Evolutionary conservation across 2,113 vertebrate genomes (phyloP).

Genomic region (Gulo gulo): DNA sequence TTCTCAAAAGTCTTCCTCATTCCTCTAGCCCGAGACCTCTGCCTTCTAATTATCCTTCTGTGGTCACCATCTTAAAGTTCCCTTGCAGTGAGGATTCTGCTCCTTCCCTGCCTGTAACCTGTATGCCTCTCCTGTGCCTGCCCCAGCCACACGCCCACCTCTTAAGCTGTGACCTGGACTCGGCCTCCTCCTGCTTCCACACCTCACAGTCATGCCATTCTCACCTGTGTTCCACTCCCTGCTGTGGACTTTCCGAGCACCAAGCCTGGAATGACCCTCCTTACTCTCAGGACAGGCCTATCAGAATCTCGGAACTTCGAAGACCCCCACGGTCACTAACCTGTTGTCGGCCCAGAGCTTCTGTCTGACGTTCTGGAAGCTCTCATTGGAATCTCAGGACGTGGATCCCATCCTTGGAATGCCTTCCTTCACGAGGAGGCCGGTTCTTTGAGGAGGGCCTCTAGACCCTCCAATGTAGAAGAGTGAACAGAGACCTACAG

Average conservation of each 20-base stretch:
- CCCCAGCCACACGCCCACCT: neutral
- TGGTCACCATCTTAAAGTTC: no score
- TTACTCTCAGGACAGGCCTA: neutral
- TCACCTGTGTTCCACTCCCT: neutral
- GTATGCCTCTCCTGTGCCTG: neutral
- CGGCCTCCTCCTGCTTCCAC: neutral
- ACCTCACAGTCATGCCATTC: neutral
- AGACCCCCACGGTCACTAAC: neutral
- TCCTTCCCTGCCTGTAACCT: neutral
- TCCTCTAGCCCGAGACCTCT: neutral
- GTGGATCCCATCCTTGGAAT: neutral
- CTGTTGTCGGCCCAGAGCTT: neutral
- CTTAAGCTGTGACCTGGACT: neutral
- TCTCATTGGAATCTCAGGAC: neutral
- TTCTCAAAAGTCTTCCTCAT: neutral
- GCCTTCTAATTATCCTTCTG: neutral
- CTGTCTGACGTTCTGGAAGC: neutral
- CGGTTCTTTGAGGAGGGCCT: neutral
- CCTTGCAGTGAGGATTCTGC: neutral
- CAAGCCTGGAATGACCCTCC: neutral
- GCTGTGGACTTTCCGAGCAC: neutral
- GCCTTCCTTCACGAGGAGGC: neutral
- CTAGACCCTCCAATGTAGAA: fast-evolving
- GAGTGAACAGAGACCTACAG: neutral
- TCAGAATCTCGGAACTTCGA: neutral